Evolutionary conservation across 2,113 vertebrate genomes (phyloP).

Genomic region (Microcebus tavaratra): DNA sequence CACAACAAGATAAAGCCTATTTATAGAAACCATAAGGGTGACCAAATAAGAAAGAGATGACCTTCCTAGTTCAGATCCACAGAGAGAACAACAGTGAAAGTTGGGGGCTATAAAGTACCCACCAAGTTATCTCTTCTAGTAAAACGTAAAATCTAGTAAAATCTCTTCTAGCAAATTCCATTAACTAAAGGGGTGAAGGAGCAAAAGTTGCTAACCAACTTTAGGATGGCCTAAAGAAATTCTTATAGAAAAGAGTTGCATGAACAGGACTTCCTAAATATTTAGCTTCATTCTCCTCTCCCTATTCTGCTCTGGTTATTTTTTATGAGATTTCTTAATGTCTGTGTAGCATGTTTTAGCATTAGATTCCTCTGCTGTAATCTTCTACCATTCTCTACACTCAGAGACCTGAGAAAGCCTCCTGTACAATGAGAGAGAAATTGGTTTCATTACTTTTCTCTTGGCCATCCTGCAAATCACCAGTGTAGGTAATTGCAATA

Average conservation of each 20-base stretch:
- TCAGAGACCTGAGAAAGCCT: neutral
- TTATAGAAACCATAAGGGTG: neutral
- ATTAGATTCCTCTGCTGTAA: neutral
- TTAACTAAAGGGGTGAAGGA: neutral
- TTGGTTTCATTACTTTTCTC: constrained; percentile 67
- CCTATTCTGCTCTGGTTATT: neutral
- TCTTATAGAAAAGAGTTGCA: neutral
- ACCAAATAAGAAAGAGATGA: neutral
- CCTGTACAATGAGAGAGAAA: constrained; percentile 47
- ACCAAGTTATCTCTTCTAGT: neutral
- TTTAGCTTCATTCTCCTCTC: neutral
- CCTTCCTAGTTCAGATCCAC: neutral
- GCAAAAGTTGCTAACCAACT: neutral
- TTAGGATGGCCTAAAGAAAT: neutral
- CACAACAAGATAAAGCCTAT: neutral
- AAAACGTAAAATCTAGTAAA: no score
- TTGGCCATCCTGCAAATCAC: constrained; percentile 42
- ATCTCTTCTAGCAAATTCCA: no score
- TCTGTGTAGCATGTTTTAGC: neutral
- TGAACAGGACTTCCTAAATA: neutral
- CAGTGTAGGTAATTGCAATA: constrained; percentile 61
- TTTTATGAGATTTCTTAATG: constrained; percentile 12
- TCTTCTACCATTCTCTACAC: neutral
- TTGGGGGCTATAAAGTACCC: accelerated
- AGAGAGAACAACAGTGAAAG: neutral